Base-by-base conservation (phyloP, 2,888 invertebrate genomes). In the Capitulum mitella region DNA sequence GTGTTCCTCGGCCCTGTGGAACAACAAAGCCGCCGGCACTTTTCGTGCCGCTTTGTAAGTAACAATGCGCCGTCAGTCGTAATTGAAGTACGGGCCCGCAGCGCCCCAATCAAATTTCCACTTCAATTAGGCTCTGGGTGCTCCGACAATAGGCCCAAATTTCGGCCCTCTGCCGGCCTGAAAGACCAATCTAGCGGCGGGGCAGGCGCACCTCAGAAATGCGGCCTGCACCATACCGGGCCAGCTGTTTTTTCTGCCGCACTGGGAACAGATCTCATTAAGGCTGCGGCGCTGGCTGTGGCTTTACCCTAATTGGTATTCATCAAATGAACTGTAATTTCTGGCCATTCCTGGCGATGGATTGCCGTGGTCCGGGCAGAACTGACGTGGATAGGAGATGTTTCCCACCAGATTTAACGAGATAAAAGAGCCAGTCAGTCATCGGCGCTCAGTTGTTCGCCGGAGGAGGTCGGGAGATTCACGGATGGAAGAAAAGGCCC, bases 21-120 rank as follows among this genome's bases (percentile, higher is more conserved):
- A 32, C 34, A 32, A 19, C 29, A 58, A 58, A 58, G 26, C n/a
- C 58, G n/a, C 34, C 34, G 64, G 29, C 58, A 14, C 58, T 61
- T 61, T 61, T 29, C 58, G 58, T 29, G 58, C 29, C 58, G 58
- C 58, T 29, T 51, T 61, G 58, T 19, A 34, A 29, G 34, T 34
- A 34, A 32, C 64, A 19, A 14, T 29, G 19, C 64, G 32, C 32
- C 64, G 64, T 29, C 34, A 19, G 19, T 29, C 34, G 64, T 64
- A 64, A 64, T 64, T 64, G 64, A 64, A 29, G 64, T 64, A 64
- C 64, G 34, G 34, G 34, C 34, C 34, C 19, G 16, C 64, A 58
- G 64, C 64, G 34, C 34, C 64, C 64, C 64, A 64, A 64, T 64
- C 64, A 64, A 64, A 64, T 64, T 64, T 64, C 64, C 64, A 64